Evolutionary conservation across 2,113 vertebrate genomes (phyloP).

Genomic region (Meriones unguiculatus): DNA sequence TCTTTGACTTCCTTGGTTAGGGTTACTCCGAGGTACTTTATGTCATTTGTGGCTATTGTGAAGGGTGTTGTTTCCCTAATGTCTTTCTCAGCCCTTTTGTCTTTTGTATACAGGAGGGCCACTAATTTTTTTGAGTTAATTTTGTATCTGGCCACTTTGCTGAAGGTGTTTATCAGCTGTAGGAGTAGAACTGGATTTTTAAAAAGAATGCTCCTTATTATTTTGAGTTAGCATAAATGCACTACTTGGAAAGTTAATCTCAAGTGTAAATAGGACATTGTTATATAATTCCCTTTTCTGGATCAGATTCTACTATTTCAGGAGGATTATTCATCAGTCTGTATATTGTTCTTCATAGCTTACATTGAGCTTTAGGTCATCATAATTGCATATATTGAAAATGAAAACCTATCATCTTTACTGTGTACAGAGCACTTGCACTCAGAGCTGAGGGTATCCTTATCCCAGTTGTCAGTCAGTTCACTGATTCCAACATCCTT

Average conservation of each 20-base stretch:
- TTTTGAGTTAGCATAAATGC: slow-evolving; percentile 28
- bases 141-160: too few species aligned
- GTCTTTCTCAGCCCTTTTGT: too few species aligned
- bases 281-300: slow-evolving; percentile 49
- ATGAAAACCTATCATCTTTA: neutral
- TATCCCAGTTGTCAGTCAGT: neutral
- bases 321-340: neutral
- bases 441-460: neutral
- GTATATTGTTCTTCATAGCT: neutral
- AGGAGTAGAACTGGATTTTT: neutral
- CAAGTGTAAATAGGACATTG: slow-evolving; percentile 34
- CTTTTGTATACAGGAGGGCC: too few species aligned
- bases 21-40: too few species aligned
- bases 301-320: slow-evolving; percentile 57
- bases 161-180: too few species aligned
- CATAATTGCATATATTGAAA: neutral
- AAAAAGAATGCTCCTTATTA: neutral
- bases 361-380: neutral
- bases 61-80: too few species aligned
- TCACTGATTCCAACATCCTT: neutral
- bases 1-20: too few species aligned
- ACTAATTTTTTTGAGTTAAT: too few species aligned
- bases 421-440: neutral
- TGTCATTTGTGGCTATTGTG: too few species aligned
- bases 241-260: slow-evolving; percentile 1